phyloP scores from a whole-genome alignment of 2,113 vertebrate genomes.

The Anarrhichthys ocellatus region DNA sequence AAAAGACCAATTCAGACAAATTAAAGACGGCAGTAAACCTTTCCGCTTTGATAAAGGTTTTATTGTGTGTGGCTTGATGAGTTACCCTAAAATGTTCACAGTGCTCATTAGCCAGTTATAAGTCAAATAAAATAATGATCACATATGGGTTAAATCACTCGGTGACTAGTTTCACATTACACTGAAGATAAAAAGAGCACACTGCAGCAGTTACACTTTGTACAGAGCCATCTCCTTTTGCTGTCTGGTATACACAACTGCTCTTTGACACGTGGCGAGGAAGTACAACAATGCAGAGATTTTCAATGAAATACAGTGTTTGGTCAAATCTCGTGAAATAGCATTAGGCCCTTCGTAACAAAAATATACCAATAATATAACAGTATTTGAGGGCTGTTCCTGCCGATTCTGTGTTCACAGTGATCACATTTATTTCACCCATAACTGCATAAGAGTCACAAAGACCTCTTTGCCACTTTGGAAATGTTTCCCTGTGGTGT shows the following conservation, averaged over 20 bases:
- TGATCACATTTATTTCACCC: conserved; percentile 72
- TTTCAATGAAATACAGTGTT: conserved; percentile 41
- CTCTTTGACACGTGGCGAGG: conserved; percentile 44
- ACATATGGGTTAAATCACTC: conserved; percentile 38
- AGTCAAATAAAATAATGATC: conserved; percentile 66
- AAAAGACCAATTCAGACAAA: conserved; percentile 63
- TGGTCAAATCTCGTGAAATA: conserved; percentile 9
- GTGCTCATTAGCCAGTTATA: conserved; percentile 60
- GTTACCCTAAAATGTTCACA: conserved; percentile 63
- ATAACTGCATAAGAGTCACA: conserved; percentile 56
- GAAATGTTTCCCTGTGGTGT: conserved; percentile 9
- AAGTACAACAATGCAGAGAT: conserved; percentile 46
- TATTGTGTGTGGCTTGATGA: conserved; percentile 72
- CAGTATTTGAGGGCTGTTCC: not conserved
- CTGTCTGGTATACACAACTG: conserved; percentile 28
- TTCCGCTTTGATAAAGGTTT: conserved; percentile 73
- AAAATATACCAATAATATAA: not conserved
- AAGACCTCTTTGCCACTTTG: conserved; percentile 19
- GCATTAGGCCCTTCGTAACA: not conserved
- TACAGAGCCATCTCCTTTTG: conserved; percentile 31
- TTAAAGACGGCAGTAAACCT: conserved; percentile 71
- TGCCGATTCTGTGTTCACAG: conserved; percentile 1
- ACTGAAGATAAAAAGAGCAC: conserved; percentile 32
- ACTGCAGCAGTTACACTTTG: conserved; percentile 61
- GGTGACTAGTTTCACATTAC: conserved; percentile 24